A percentile compares a stretch with the other conserved stretches of the same genome.
Evolutionary conservation across 2,797 vertebrate genomes (phyloP).

Genomic region (Lacerta viridis): DNA sequence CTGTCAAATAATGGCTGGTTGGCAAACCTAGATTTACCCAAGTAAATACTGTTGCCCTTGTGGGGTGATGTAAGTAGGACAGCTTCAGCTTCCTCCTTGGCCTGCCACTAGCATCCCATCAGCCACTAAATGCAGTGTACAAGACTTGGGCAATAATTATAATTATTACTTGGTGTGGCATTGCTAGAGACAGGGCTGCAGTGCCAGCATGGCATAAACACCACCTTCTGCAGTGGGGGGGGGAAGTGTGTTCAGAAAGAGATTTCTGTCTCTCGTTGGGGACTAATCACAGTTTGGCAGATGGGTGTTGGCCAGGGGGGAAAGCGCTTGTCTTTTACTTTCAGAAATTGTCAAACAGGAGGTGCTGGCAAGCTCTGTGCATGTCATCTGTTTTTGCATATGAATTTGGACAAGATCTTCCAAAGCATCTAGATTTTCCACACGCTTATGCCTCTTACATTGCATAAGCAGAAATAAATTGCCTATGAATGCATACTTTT

Average conservation of each 20-base stretch:
- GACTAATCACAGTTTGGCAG: neutral
- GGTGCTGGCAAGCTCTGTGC: neutral
- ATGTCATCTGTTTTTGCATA: neutral
- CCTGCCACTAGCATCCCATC: neutral
- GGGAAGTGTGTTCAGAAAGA: neutral
- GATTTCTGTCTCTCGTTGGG: constrained; percentile 2
- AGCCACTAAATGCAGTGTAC: neutral
- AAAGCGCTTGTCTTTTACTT: constrained; percentile 19
- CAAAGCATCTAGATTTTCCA: neutral
- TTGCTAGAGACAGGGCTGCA: neutral
- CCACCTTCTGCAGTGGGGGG: neutral
- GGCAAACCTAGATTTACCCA: constrained; percentile 11
- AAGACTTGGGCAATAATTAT: neutral
- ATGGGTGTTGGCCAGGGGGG: neutral
- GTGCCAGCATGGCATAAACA: constrained; percentile 15
- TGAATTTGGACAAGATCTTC: rapidly evolving
- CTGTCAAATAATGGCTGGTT: constrained; percentile 13
- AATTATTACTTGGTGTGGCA: neutral
- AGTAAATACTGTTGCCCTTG: neutral
- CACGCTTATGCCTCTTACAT: neutral
- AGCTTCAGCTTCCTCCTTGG: neutral
- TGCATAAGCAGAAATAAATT: constrained; percentile 37
- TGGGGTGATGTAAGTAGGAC: neutral
- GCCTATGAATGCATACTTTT: neutral
- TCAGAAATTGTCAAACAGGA: constrained; percentile 7